Percentiles rank a stretch among this genome's conserved stretches.
Evolutionary conservation across 2,888 invertebrate species (phyloP).

Genomic region (Blomia tropicalis): DNA sequence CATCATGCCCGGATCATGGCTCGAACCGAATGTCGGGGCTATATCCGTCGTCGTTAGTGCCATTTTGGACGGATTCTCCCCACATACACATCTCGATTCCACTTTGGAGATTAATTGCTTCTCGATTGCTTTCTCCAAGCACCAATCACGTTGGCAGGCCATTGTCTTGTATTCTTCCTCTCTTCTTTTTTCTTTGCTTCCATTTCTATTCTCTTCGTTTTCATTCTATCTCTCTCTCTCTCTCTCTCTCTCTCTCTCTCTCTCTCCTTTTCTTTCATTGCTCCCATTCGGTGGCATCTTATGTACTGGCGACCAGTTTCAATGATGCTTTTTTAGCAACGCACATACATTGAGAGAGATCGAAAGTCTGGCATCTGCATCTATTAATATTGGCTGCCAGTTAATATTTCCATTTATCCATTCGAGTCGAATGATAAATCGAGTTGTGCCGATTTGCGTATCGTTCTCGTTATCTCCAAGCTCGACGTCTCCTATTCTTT

Average conservation of each 20-base stretch:
- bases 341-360: too few species aligned
- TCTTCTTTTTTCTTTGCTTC: not conserved
- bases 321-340: too few species aligned
- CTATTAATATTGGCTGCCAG: not conserved
- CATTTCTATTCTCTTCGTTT: not conserved
- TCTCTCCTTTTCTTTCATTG: not conserved
- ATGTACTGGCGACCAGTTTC: too few species aligned
- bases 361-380: not conserved
- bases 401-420: not conserved
- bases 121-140: not conserved
- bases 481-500: not conserved
- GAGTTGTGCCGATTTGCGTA: not conserved
- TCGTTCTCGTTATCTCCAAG: not conserved
- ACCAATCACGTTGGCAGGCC: conserved; percentile 2
- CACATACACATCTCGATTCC: too few species aligned
- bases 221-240: too few species aligned
- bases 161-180: too few species aligned
- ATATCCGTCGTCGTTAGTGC: too few species aligned
- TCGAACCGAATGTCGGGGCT: too few species aligned
- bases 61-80: conserved; percentile 1
- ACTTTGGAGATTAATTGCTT: conserved; percentile 13
- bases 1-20: too few species aligned
- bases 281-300: not conserved
- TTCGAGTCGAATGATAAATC: not conserved
- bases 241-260: not conserved